Evolutionary conservation across 2,797 vertebrate species (phyloP).

Genomic region (Intellagama lesueurii): DNA sequence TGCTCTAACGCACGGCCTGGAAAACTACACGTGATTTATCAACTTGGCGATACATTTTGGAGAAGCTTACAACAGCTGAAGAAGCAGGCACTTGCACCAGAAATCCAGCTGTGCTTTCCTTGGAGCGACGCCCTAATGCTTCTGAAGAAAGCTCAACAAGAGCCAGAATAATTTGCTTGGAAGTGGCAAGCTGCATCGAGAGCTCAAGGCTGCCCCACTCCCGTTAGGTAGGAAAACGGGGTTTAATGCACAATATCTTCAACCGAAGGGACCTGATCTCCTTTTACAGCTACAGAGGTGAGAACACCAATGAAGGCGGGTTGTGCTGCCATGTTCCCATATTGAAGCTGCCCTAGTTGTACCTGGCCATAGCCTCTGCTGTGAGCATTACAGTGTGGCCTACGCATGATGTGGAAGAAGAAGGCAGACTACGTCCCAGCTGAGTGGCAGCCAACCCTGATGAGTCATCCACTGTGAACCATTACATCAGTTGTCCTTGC

Average conservation of each 20-base stretch:
- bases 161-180: not conserved
- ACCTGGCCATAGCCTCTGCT: not conserved
- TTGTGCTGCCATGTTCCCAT: not conserved
- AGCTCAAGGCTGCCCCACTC: not conserved
- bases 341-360: not conserved
- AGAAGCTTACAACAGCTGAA: not conserved
- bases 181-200: not conserved
- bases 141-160: not conserved
- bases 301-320: not conserved
- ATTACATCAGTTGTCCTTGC: not conserved
- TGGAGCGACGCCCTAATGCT: not conserved
- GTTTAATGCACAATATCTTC: too few species aligned
- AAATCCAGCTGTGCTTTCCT: not conserved
- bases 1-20: not conserved
- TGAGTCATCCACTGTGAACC: not conserved
- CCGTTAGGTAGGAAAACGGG: too few species aligned
- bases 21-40: not conserved
- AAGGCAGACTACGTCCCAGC: not conserved
- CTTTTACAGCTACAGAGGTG: not conserved
- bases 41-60: not conserved
- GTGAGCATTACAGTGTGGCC: not conserved
- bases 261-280: not conserved
- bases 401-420: not conserved
- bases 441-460: constrained; percentile 3
- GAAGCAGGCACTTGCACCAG: not conserved